Evolutionary conservation across 2,113 vertebrate genomes (phyloP).

Genomic region (Ciconia maguari): DNA sequence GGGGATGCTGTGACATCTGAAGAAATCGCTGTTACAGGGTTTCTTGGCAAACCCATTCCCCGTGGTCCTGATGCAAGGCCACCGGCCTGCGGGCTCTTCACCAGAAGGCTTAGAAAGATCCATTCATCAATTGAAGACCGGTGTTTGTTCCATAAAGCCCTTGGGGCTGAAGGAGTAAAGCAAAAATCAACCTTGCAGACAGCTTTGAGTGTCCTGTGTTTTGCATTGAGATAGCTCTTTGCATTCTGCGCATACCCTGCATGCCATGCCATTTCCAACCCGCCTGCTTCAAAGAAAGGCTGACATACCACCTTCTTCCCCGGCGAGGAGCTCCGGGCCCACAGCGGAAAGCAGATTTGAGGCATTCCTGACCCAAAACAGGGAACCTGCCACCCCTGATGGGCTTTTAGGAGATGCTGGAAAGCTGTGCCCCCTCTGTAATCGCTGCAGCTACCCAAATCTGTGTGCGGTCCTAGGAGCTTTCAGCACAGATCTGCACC

Average conservation of each 20-base stretch:
- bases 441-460: not conserved
- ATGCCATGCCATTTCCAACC: not conserved
- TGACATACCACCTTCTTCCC: not conserved
- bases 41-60: not conserved
- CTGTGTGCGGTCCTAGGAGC: fast-evolving
- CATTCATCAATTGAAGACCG: fast-evolving
- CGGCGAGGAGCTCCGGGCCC: fast-evolving
- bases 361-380: not conserved
- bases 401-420: not conserved
- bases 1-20: fast-evolving
- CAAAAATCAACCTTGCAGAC: fast-evolving
- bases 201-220: not conserved
- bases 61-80: fast-evolving
- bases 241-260: not conserved
- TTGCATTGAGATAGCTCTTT: not conserved
- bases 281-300: not conserved
- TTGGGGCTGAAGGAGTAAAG: not conserved
- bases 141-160: not conserved
- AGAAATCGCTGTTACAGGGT: not conserved
- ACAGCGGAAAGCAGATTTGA: not conserved
- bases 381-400: not conserved
- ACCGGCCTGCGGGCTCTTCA: fast-evolving
- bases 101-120: not conserved
- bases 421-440: not conserved
- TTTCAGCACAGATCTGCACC: not conserved